Percentiles rank a stretch among this genome's conserved stretches.
Conservation (phyloP, 2,888 invertebrate genomes). For the Galerucella calmariensis region DNA sequence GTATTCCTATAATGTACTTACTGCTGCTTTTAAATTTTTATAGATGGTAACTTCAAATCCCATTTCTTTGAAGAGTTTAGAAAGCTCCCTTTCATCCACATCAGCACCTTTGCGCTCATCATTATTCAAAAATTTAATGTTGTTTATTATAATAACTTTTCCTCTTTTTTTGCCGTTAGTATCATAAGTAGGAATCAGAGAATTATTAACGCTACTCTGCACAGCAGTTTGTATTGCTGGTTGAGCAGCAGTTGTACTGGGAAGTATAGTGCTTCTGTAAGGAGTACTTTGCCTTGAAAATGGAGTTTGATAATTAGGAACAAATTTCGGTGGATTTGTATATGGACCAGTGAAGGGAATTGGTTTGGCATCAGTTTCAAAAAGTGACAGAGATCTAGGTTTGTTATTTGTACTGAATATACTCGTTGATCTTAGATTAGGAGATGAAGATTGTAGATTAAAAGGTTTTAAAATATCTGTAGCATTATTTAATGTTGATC, state of each 20-base stretch:
- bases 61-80: conserved; percentile 71
- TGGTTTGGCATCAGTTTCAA: conserved; percentile 32
- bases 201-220: conserved; percentile 4
- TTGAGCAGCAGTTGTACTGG: background rate
- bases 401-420: background rate
- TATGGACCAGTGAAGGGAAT: background rate
- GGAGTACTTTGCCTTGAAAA: conserved; percentile 24
- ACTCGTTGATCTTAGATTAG: background rate
- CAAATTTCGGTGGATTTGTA: background rate
- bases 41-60: conserved; percentile 68
- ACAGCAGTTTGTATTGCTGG: conserved; percentile 18
- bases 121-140: conserved; percentile 56
- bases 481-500: background rate
- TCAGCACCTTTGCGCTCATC: conserved; percentile 69
- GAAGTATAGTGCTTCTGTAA: conserved; percentile 2
- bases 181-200: conserved; percentile 52
- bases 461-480: background rate
- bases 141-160: conserved; percentile 59
- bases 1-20: conserved; percentile 51
- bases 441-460: background rate
- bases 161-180: conserved; percentile 56
- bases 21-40: conserved; percentile 64
- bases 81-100: conserved; percentile 70
- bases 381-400: conserved; percentile 10
- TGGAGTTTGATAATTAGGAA: conserved; percentile 31